These are phyloP conservation scores for Microctonus aethiopoides DNA, from an alignment of 2,888 invertebrate genomes.

Conservation along the genomic window DNA sequence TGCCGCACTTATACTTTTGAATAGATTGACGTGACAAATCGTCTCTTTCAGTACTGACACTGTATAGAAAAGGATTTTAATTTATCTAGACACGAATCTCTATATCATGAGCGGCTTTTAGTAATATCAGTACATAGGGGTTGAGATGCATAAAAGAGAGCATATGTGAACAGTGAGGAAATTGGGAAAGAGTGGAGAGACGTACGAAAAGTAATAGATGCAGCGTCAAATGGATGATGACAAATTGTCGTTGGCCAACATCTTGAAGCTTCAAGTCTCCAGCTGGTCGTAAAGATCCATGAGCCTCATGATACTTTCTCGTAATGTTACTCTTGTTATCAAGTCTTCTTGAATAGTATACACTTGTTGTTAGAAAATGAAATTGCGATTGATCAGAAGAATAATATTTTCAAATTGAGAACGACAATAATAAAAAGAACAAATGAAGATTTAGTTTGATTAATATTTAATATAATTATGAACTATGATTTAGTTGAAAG, in stretches of 20 bases:
- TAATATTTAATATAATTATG: no score
- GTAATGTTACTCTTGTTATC: not conserved
- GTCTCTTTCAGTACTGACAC: not conserved
- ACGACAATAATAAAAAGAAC: no score
- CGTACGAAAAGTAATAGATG: conserved; percentile 47
- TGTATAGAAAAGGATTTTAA: conserved; percentile 9
- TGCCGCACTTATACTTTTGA: not conserved
- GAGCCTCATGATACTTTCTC: not conserved
- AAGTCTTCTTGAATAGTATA: not conserved
- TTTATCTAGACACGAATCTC: conserved; percentile 16
- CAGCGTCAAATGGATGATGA: conserved; percentile 52
- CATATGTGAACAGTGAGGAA: conserved; percentile 27
- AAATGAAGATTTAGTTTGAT: no score
- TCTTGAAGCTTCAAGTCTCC: conserved; percentile 5
- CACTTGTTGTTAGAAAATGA: not conserved
- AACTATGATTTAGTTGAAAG: no score
- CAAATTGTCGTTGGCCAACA: conserved; percentile 41
- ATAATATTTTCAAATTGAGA: no score
- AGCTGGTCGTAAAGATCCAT: not conserved
- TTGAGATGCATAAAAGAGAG: not conserved
- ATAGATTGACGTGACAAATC: conserved; percentile 17
- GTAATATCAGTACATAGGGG: not conserved
- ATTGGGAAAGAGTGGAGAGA: conserved; percentile 40
- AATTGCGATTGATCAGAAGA: not conserved
- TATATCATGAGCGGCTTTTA: not conserved